Evolutionary conservation across 2,888 invertebrate species (phyloP).

Genomic region (Ctena decussata): DNA sequence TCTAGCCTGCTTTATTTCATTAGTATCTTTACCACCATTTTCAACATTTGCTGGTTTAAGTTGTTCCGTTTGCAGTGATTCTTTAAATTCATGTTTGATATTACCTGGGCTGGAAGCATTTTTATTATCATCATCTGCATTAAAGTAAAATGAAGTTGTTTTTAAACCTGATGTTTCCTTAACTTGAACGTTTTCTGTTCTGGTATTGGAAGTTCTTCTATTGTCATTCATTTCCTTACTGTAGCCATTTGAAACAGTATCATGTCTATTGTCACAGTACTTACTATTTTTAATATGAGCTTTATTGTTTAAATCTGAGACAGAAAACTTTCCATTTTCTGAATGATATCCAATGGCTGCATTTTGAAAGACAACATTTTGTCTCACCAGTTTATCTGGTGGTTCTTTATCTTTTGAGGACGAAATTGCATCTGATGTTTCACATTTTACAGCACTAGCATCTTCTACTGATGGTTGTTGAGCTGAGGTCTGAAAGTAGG

Average conservation of each 20-base stretch:
- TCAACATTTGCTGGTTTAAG: background rate
- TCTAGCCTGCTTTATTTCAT: slow-evolving; percentile 13
- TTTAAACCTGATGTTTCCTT: slow-evolving; percentile 20
- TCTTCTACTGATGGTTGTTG: slow-evolving; percentile 20
- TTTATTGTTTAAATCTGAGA: background rate
- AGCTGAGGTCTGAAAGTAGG: slow-evolving; percentile 66
- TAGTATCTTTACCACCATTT: background rate
- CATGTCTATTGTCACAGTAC: background rate
- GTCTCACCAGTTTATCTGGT: background rate
- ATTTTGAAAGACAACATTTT: background rate
- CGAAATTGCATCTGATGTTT: background rate
- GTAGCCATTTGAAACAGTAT: background rate
- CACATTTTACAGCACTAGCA: background rate
- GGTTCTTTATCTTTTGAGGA: background rate
- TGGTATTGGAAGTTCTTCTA: background rate
- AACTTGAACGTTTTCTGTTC: background rate
- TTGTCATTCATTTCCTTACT: background rate
- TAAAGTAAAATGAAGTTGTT: slow-evolving; percentile 52
- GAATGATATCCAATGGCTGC: background rate
- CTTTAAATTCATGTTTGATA: background rate
- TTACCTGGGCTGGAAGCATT: background rate
- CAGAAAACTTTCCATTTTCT: background rate
- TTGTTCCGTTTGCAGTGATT: background rate
- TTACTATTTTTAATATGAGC: background rate
- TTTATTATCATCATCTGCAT: background rate